Evolutionary conservation across 2,113 vertebrate species (phyloP).

Genomic region (Marmota flaviventris): DNA sequence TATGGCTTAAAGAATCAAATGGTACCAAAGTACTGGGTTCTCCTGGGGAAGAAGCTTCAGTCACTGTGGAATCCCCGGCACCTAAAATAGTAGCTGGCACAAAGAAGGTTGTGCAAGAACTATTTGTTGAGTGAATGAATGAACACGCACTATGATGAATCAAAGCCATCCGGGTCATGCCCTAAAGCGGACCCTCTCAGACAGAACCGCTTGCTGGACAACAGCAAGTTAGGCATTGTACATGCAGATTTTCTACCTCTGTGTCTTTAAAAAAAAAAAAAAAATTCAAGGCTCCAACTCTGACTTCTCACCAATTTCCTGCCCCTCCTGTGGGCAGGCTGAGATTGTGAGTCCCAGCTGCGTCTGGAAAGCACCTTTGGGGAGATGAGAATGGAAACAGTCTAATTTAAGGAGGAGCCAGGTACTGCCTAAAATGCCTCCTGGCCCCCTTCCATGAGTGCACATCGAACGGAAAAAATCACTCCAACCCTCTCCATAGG

Average conservation of each 20-base stretch:
- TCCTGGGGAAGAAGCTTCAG: not conserved
- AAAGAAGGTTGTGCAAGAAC: not conserved
- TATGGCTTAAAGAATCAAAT: not conserved
- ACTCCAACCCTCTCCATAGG: constrained; percentile 70
- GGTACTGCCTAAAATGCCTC: constrained; percentile 80
- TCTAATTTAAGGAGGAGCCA: constrained; percentile 75
- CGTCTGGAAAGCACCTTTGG: constrained; percentile 46
- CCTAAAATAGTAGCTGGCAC: not conserved
- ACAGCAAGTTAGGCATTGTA: not conserved
- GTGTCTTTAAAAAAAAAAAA: not conserved
- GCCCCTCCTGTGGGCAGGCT: constrained; percentile 16
- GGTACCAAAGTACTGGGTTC: not conserved
- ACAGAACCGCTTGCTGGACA: not conserved
- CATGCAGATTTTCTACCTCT: constrained; percentile 51
- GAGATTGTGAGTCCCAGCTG: not conserved
- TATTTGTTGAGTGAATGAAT: not conserved
- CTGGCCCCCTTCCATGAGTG: constrained; percentile 79
- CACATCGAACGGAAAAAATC: constrained; percentile 80
- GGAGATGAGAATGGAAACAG: constrained; percentile 67
- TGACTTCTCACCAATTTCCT: constrained; percentile 76
- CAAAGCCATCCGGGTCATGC: not conserved
- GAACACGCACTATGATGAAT: not conserved
- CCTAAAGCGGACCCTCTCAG: not conserved
- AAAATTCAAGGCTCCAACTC: not conserved
- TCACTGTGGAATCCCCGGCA: not conserved